phyloP scores from a whole-genome alignment of 2,888 invertebrate genomes.

The Himalopsyche japonica region DNA sequence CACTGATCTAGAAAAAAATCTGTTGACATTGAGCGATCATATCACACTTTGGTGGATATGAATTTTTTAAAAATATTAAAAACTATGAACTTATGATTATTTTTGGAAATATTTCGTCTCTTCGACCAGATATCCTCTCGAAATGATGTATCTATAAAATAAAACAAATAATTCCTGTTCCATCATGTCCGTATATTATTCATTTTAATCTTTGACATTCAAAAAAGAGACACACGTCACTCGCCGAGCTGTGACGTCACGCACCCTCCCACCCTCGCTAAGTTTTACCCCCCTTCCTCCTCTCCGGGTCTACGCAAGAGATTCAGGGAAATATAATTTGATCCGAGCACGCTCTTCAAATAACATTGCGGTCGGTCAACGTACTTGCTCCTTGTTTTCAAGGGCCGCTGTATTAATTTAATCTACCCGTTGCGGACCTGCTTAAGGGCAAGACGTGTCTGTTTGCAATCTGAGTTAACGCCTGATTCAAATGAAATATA shows the following conservation, averaged over 20 bases:
- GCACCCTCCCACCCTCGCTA: not conserved
- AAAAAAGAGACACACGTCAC: not conserved
- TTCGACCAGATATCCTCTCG: not conserved
- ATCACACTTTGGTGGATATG: too few species aligned
- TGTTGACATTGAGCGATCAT: too few species aligned
- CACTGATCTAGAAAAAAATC: too few species aligned
- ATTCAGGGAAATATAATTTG: conserved; percentile 6
- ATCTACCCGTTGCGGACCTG: not conserved
- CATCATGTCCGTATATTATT: not conserved
- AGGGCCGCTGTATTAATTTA: conserved; percentile 1
- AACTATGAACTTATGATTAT: too few species aligned
- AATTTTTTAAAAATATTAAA: too few species aligned
- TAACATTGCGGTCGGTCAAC: conserved; percentile 7
- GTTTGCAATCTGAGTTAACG: not conserved
- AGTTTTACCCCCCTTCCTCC: not conserved
- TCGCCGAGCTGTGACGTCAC: conserved; percentile 12
- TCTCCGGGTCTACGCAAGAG: not conserved
- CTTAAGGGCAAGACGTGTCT: not conserved
- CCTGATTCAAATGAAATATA: too few species aligned
- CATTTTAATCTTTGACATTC: not conserved
- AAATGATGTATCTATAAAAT: not conserved
- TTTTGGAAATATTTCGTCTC: too few species aligned
- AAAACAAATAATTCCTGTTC: not conserved
- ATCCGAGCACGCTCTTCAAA: conserved; percentile 13
- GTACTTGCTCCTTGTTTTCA: not conserved